Conservation (phyloP, 2,888 invertebrate genomes). For the Pinctada fucata region DNA sequence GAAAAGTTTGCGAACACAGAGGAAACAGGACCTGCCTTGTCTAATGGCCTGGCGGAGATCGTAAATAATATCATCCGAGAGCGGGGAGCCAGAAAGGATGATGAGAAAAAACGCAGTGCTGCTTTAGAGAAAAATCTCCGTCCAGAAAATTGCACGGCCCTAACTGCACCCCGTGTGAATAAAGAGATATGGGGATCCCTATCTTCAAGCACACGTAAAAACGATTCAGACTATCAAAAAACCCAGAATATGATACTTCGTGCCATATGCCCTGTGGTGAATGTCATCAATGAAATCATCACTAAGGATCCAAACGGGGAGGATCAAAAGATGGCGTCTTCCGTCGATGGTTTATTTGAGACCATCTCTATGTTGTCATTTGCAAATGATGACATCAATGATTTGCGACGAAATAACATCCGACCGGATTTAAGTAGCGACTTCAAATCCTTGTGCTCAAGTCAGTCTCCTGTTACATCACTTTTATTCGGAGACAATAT, state of each 20-base stretch:
- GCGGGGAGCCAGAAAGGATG: neutral
- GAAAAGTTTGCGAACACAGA: too few species aligned
- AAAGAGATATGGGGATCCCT: constrained; percentile 9
- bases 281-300: too few species aligned
- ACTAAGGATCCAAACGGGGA: neutral
- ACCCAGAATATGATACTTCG: too few species aligned
- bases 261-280: neutral
- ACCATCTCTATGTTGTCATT: neutral
- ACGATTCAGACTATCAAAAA: too few species aligned
- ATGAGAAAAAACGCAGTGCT: neutral
- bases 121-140: neutral
- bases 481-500: constrained; percentile 16
- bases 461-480: neutral
- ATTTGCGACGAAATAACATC: neutral
- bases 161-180: neutral
- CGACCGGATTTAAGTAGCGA: neutral
- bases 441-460: constrained; percentile 14
- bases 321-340: too few species aligned
- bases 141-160: neutral
- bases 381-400: neutral
- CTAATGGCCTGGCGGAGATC: too few species aligned
- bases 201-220: neutral
- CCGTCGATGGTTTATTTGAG: neutral
- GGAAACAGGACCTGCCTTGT: too few species aligned
- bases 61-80: too few species aligned